Evolutionary conservation across 1,140 invertebrate genomes (phyloP), one percentile per base, ranked within the genome.

Genomic region (Aphidius gifuensis): DNA sequence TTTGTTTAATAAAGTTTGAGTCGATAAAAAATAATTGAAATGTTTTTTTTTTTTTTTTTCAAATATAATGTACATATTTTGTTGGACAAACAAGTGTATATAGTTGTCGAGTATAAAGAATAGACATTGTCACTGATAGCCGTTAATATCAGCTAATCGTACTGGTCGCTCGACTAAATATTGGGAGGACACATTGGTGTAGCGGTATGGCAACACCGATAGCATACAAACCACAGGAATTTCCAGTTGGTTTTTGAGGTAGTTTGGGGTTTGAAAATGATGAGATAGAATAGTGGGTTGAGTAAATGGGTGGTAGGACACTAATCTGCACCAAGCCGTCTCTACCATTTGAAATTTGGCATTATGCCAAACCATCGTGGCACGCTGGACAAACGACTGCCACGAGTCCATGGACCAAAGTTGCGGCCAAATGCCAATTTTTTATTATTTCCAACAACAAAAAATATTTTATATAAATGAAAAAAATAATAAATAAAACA

Each of bases 61-160:
- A 0, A 16, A 16, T 16, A 16, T 16, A 16, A 16, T 32, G 23
- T 32, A 32, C 4, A 4, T 32, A 32, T 32, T 3, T 32, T 32
- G 23, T 1, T 32, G 16, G 16, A 32, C 4, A 32, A 32, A 32
- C 23, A 32, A 32, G 23, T 32, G 23, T 32, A 32, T 32, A 16
- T 16, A 16, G 4, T 32, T 32, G 23, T 32, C 23, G 4, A 32
- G 23, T 32, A 32, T 32, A 32, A 32, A 32, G 23, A 32, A 32
- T 32, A 32, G 23, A 32, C 23, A 32, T 32, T 32, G 23, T 32
- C 23, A 32, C 23, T 3, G 23, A 32, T 32, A 32, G 23, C 56
- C 62, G 66, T 64, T 64, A 64, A 67, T 67, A 67, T 67, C 60
- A 56, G 60, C 66, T 67, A 67, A 67, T 67, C 66, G 60, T 60